Percentiles rank a stretch among this genome's conserved stretches.
These are phyloP conservation scores for Eueides isabella DNA, from an alignment of 1,140 invertebrate species.

Conservation along the genomic window DNA sequence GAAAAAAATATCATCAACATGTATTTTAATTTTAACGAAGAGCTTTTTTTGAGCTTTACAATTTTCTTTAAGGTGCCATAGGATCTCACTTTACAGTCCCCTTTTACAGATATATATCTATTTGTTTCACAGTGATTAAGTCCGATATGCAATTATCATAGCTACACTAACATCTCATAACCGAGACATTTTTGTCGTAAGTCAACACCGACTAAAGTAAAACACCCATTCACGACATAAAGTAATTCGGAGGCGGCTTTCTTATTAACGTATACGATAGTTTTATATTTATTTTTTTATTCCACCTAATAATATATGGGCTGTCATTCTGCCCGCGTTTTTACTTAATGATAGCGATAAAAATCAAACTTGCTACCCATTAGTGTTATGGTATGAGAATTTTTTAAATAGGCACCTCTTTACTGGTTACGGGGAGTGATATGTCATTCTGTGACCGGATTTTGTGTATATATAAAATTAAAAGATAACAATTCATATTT, in stretches of 20 bases:
- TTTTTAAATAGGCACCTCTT: constrained; percentile 8
- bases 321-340: constrained; percentile 33
- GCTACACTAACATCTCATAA: no score
- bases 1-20: no score
- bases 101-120: no score
- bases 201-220: constrained; percentile 8
- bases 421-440: not conserved
- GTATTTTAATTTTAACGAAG: no score
- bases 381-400: constrained; percentile 1
- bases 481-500: no score
- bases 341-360: constrained; percentile 29
- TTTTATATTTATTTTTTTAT: constrained; percentile 20
- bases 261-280: constrained; percentile 43
- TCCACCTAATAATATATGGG: constrained; percentile 40
- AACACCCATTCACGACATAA: constrained; percentile 32
- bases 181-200: constrained; percentile 22
- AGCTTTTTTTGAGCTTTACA: no score
- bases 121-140: no score
- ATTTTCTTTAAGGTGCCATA: no score
- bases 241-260: constrained; percentile 53
- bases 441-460: not conserved
- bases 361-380: constrained; percentile 19
- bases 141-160: no score
- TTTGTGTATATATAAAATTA: not conserved
- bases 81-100: no score